These are phyloP conservation scores for Lophochroa leadbeateri DNA, from an alignment of 2,113 vertebrate species.

Conservation along the genomic window DNA sequence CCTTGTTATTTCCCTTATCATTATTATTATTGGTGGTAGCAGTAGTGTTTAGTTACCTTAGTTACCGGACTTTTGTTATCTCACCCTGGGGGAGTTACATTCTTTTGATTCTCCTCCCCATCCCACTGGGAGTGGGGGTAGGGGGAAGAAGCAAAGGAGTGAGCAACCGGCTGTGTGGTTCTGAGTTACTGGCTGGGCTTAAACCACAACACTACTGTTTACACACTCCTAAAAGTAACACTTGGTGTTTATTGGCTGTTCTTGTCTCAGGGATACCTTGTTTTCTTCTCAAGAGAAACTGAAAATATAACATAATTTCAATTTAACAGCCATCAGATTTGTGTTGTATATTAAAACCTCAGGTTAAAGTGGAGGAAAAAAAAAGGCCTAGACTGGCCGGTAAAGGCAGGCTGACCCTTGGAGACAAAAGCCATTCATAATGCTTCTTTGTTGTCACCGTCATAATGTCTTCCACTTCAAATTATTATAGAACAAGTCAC, in stretches of 20 bases:
- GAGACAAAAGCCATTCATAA: neutral
- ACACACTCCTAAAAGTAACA: neutral
- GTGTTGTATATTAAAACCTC: neutral
- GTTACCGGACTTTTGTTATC: neutral
- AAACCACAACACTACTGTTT: neutral
- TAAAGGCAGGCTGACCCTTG: neutral
- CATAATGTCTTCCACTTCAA: neutral
- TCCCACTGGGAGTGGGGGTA: neutral
- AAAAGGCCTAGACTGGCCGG: neutral
- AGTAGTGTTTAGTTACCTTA: neutral
- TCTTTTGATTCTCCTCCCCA: neutral
- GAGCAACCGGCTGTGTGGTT: neutral
- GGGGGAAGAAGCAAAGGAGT: neutral
- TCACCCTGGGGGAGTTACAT: neutral
- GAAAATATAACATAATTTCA: neutral
- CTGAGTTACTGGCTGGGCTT: neutral
- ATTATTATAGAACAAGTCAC: neutral
- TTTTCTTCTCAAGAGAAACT: neutral
- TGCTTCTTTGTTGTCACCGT: neutral
- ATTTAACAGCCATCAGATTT: neutral
- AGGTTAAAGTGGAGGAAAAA: neutral
- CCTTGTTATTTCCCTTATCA: neutral
- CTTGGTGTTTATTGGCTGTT: neutral
- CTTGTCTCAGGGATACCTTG: neutral
- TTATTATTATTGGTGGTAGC: neutral